phyloP scores from a whole-genome alignment of 2,113 vertebrate genomes.

The Thermophis baileyi region DNA sequence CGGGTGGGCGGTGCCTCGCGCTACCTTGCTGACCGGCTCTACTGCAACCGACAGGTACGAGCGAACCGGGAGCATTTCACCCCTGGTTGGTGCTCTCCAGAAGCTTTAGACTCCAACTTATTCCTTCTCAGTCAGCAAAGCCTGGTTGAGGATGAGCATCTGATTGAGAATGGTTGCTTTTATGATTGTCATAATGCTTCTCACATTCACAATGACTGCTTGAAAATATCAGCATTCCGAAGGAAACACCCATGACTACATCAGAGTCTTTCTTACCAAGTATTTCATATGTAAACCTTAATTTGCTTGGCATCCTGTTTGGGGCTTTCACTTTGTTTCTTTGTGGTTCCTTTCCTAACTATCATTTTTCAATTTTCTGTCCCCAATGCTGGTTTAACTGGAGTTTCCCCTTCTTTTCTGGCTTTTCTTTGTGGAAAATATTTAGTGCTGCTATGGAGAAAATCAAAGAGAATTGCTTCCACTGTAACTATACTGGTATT shows the following conservation, averaged over 20 bases:
- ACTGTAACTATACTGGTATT: constrained; percentile 41
- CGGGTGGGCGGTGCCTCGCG: no score
- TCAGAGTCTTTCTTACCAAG: neutral
- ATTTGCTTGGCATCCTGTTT: constrained; percentile 4
- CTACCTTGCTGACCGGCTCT: no score
- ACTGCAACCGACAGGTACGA: no score
- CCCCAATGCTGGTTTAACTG: neutral
- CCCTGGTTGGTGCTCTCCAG: neutral
- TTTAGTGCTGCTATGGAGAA: constrained; percentile 41
- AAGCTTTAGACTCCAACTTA: neutral
- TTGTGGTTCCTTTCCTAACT: constrained; percentile 1
- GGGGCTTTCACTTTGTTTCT: constrained; percentile 16
- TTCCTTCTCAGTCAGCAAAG: neutral
- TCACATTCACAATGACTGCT: neutral
- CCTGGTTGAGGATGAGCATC: neutral
- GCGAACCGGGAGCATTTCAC: no score
- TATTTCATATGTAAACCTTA: constrained; percentile 1
- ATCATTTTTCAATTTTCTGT: constrained; percentile 1
- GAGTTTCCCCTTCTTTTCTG: neutral
- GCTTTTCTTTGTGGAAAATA: constrained; percentile 39
- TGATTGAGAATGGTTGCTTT: neutral
- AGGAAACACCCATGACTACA: neutral
- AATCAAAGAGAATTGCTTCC: constrained; percentile 46
- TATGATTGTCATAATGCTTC: neutral
- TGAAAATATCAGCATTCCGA: neutral